Percentiles rank a stretch among this genome's conserved stretches.
Evolutionary conservation across 2,797 vertebrate species (phyloP).

Genomic region (Onychomys arenicola): DNA sequence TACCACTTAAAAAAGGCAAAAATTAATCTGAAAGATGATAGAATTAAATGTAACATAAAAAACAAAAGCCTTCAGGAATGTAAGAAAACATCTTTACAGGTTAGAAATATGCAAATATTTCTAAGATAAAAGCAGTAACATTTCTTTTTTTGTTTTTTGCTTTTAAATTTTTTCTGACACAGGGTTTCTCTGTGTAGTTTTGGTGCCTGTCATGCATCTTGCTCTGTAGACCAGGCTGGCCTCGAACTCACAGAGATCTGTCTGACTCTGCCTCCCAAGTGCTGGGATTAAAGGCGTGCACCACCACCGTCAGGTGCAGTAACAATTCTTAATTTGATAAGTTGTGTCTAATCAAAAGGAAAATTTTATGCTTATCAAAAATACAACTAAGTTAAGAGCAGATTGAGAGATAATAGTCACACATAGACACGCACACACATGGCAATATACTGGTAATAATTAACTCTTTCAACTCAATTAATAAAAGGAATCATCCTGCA

Average conservation of each 20-base stretch:
- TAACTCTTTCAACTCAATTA: background rate
- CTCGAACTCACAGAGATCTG: no score
- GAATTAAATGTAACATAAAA: slow-evolving; percentile 18
- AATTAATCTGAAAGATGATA: background rate
- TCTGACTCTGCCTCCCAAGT: no score
- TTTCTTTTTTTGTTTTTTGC: background rate
- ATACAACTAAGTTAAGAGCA: background rate
- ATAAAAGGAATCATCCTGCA: background rate
- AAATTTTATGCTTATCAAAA: background rate
- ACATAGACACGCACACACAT: background rate
- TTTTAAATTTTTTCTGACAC: no score
- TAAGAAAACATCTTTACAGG: background rate
- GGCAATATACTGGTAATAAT: background rate
- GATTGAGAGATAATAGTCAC: background rate
- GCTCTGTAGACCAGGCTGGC: no score
- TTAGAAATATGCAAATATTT: background rate
- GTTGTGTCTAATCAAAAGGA: background rate
- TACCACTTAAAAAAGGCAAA: background rate
- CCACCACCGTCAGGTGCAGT: background rate
- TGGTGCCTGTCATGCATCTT: no score
- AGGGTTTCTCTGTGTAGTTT: no score
- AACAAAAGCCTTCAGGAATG: background rate
- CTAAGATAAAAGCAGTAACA: background rate
- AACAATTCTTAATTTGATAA: background rate
- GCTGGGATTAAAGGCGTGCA: no score